Base-by-base conservation (phyloP, 2,888 invertebrate genomes). In the Drosophila bunnanda region DNA sequence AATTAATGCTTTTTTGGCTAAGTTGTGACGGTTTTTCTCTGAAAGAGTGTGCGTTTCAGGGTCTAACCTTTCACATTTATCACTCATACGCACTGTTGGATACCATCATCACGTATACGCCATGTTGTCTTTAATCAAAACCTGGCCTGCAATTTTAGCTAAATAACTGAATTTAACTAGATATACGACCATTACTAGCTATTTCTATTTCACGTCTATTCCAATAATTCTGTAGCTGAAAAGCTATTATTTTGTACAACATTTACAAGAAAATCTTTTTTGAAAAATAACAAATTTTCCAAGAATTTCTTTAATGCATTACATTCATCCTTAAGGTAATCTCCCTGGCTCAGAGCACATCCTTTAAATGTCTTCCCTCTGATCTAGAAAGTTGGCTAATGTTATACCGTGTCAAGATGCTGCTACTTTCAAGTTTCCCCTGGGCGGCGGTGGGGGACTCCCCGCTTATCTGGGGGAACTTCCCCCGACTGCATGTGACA, bases 401-500 rank as follows among this genome's bases (percentile, higher is more conserved):
- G 41, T 64, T 34, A 50, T 65, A 43, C 41, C 32, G 48, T 65
- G 64, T 50, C 64, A 65, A 64, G 64, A 65, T 65, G 64, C 30
- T 64, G 65, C 64, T 64, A 50, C 34, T 64, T 50, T 50, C 28
- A 50, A 30, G 22, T 41, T 58, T 64, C 34, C 15, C 48, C 4
- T 2, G 30, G 43, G 15, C 38, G 22, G 7, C 28, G 44, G n/a
- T 6, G 12, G 32, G 17, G 17, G 17, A 48, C 5, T 41, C 20
- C 25, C 48, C 32, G 32, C 39, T 64, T 48, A 48, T 64, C 64
- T 20, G 10, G 17, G 25, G n/a, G 32, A 32, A 38, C 46, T 46
- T 59, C n/a, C 39, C 74, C 39, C 65, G 52, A 36, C 65, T 56
- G 64, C 44, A 30, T 52, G 30, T 78, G 70, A 57, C 68, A 83